These are phyloP conservation scores for Zoanthus sansibaricus DNA, from an alignment of 92 coral and sea anemone species.

Conservation along the genomic window DNA sequence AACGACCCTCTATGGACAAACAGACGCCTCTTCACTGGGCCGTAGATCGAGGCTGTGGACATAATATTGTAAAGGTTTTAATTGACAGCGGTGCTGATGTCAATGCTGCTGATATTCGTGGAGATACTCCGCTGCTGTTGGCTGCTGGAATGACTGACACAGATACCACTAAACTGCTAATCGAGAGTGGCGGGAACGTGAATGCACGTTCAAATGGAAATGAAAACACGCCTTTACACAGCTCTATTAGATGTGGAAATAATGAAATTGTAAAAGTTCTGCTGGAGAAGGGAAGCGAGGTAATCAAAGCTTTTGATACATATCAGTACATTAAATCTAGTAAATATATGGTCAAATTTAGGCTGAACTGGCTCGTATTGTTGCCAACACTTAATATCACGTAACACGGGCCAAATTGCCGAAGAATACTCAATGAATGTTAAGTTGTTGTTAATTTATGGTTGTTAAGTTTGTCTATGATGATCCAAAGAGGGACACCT, in stretches of 20 bases:
- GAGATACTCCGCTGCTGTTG: slow-evolving; percentile 42
- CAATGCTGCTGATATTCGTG: slow-evolving; percentile 39
- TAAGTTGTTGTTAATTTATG: too few species aligned
- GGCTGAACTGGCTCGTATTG: too few species aligned
- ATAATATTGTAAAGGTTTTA: slow-evolving; percentile 25
- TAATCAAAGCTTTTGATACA: background rate
- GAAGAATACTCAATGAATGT: too few species aligned
- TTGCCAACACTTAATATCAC: too few species aligned
- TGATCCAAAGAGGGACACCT: too few species aligned
- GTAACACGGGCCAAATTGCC: too few species aligned
- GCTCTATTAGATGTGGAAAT: slow-evolving; percentile 27
- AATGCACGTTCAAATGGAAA: slow-evolving; percentile 42
- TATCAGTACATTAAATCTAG: background rate
- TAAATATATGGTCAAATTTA: background rate
- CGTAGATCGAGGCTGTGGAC: slow-evolving; percentile 38
- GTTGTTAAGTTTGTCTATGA: too few species aligned
- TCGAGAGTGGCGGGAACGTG: slow-evolving; percentile 37
- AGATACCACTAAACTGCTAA: slow-evolving; percentile 39
- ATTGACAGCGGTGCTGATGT: slow-evolving; percentile 39
- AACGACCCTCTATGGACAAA: slow-evolving; percentile 37
- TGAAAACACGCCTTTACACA: slow-evolving; percentile 31
- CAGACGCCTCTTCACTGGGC: slow-evolving; percentile 49
- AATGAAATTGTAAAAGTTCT: slow-evolving; percentile 31
- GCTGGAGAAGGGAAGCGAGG: slow-evolving; percentile 43
- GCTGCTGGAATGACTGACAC: slow-evolving; percentile 40